These are phyloP conservation scores for Plecturocebus donacophilus DNA, from an alignment of 2,113 vertebrate species.

Conservation along the genomic window DNA sequence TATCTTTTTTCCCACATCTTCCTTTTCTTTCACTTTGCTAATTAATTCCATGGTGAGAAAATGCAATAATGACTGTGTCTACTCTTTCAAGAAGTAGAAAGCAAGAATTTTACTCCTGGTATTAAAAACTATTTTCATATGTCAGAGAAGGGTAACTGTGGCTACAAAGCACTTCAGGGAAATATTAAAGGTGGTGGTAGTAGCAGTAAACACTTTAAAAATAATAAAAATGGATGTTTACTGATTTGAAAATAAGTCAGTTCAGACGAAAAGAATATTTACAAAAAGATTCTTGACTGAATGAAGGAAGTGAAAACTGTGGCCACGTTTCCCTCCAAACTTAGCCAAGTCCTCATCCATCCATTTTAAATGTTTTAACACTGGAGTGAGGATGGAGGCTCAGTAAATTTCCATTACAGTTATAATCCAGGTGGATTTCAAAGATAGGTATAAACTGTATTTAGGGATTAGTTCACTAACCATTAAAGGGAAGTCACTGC, in stretches of 20 bases:
- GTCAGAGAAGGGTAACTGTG: slow-evolving; percentile 21
- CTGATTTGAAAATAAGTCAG: slow-evolving; percentile 48
- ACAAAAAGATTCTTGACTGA: not conserved
- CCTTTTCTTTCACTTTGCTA: slow-evolving; percentile 45
- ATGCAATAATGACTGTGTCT: not conserved
- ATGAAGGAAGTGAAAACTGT: slow-evolving; percentile 34
- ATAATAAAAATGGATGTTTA: slow-evolving; percentile 14
- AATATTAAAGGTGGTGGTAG: not conserved
- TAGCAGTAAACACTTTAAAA: not conserved
- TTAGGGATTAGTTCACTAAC: slow-evolving; percentile 21
- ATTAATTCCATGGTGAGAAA: slow-evolving; percentile 54
- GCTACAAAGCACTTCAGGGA: not conserved
- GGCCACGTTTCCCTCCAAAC: slow-evolving; percentile 26
- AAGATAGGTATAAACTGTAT: slow-evolving; percentile 27
- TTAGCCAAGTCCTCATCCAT: slow-evolving; percentile 52
- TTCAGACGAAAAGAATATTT: not conserved
- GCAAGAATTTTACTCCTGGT: slow-evolving; percentile 27
- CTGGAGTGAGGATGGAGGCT: not conserved
- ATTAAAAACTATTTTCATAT: not conserved
- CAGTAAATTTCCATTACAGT: slow-evolving; percentile 46
- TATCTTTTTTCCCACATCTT: not conserved
- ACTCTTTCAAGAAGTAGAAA: slow-evolving; percentile 44
- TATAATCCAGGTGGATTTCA: slow-evolving; percentile 63
- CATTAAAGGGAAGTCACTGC: not conserved
- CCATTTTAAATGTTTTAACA: slow-evolving; percentile 50